phyloP scores from a whole-genome alignment of 2,113 vertebrate species.

The Bos javanicus region DNA sequence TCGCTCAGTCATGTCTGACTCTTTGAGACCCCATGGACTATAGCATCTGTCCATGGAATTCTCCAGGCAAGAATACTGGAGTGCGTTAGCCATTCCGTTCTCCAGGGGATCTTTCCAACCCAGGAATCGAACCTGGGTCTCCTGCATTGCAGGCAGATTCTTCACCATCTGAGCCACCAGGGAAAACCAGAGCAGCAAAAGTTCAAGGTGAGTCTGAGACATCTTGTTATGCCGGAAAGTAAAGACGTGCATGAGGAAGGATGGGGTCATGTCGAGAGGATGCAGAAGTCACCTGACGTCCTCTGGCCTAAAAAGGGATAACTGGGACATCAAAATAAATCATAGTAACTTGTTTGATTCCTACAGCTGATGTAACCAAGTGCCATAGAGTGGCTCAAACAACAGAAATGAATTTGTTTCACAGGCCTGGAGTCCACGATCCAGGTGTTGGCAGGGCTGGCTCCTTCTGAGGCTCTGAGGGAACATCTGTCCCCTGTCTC shows the following conservation, averaged over 20 bases:
- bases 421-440: neutral
- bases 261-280: neutral
- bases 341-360: neutral
- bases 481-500: neutral
- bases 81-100: neutral
- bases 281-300: neutral
- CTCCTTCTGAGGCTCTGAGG: neutral
- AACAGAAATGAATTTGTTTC: neutral
- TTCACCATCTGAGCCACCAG: neutral
- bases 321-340: neutral
- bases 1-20: neutral
- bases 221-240: neutral
- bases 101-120: neutral
- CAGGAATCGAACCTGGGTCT: neutral
- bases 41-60: neutral
- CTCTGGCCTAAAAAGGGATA: neutral
- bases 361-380: neutral
- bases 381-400: neutral
- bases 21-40: neutral
- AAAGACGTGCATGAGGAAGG: neutral
- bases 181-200: neutral
- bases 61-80: neutral
- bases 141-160: neutral
- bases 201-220: neutral
- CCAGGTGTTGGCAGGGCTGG: no score